A percentile compares a stretch with the other conserved stretches of the same genome.
phyloP scores from a whole-genome alignment of 2,113 vertebrate species.

The Anas platyrhynchos region DNA sequence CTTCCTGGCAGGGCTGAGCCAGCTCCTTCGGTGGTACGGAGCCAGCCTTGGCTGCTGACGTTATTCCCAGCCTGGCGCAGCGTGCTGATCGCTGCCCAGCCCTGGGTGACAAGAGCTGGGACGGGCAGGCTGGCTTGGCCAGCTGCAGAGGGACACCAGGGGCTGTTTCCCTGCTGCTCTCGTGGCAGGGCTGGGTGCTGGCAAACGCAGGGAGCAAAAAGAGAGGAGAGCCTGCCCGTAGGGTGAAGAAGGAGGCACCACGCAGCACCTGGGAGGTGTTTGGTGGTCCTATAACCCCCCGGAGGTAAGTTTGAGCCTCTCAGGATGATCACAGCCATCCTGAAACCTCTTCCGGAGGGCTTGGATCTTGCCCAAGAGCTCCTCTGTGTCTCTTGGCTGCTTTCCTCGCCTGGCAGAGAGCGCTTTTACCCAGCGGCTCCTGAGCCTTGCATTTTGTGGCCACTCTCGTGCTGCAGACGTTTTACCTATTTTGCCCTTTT shows the following conservation, averaged over 20 bases:
- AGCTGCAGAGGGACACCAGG: neutral
- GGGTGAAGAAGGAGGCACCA: neutral
- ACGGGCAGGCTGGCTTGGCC: neutral
- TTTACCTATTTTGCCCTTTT: neutral
- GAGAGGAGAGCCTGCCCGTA: neutral
- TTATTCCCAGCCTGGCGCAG: neutral
- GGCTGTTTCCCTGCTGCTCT: neutral
- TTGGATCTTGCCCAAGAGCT: neutral
- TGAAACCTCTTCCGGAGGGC: neutral
- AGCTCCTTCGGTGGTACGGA: neutral
- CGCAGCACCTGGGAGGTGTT: neutral
- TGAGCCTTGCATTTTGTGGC: neutral
- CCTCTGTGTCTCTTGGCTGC: neutral
- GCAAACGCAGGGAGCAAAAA: neutral
- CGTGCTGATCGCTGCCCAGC: rapidly evolving
- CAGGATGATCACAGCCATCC: neutral
- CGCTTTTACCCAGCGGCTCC: neutral
- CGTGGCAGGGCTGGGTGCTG: neutral
- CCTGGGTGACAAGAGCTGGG: neutral
- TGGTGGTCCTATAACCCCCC: too few relatives aligned
- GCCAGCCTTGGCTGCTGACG: neutral
- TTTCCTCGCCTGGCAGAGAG: neutral
- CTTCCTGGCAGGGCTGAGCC: neutral
- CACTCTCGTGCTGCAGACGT: neutral
- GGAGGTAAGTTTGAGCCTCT: neutral